Conservation (phyloP, 1,140 invertebrate genomes). For the Bombus polaris region DNA sequence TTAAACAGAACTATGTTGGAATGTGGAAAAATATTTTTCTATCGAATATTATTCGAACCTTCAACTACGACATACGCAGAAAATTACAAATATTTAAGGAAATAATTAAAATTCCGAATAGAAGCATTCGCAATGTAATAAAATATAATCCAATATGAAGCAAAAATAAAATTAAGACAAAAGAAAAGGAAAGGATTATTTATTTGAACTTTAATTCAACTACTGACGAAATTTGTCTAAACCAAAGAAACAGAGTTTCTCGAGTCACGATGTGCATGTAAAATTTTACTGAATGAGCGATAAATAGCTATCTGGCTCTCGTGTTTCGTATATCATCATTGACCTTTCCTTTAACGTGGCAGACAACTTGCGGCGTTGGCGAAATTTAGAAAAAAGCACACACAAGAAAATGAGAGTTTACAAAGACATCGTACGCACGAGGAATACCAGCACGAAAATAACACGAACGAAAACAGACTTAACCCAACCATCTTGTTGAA, state of each 20-base stretch:
- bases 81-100: too few relatives aligned
- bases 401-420: conserved; percentile 5
- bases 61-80: too few relatives aligned
- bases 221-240: not conserved
- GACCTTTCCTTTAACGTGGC: conserved; percentile 16
- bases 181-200: too few relatives aligned
- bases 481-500: conserved; percentile 3
- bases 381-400: not conserved
- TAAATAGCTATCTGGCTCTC: conserved; percentile 26
- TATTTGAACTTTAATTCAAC: not conserved
- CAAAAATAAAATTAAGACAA: too few relatives aligned
- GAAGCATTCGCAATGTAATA: too few relatives aligned
- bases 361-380: not conserved
- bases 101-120: too few relatives aligned
- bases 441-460: conserved; percentile 15
- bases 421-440: not conserved
- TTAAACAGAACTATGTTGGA: not conserved
- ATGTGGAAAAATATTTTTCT: too few relatives aligned
- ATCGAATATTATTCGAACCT: too few relatives aligned
- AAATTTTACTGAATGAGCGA: conserved; percentile 18
- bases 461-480: conserved; percentile 6
- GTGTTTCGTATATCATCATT: conserved; percentile 15
- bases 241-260: not conserved
- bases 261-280: not conserved
- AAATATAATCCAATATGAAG: too few relatives aligned